Percentiles rank a stretch among this genome's conserved stretches.
Conservation (phyloP, 53 echinoderm and acorn worm species). For the Hippasteria phrygiana region DNA sequence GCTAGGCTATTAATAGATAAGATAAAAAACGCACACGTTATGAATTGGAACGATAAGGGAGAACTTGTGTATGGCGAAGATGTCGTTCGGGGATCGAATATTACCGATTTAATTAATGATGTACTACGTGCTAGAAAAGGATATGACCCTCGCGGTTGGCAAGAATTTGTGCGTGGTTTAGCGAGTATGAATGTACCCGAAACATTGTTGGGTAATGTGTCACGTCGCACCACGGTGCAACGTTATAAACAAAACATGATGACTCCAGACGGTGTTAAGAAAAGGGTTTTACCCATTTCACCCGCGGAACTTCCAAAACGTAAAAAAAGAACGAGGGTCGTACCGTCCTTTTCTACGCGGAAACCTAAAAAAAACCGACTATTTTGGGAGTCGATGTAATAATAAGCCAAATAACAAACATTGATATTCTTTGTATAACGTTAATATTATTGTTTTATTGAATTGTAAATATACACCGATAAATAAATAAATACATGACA, state of each 20-base stretch:
- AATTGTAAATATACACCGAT: too few relatives aligned
- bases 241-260: background rate
- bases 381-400: too few relatives aligned
- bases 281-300: too few relatives aligned
- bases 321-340: too few relatives aligned
- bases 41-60: conserved; percentile 44
- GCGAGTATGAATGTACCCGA: background rate
- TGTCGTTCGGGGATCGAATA: conserved; percentile 43
- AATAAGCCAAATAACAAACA: too few relatives aligned
- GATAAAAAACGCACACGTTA: background rate
- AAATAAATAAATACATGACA: too few relatives aligned
- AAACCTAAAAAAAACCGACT: too few relatives aligned
- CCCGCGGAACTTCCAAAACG: too few relatives aligned
- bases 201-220: background rate
- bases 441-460: too few relatives aligned
- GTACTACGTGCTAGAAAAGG: background rate
- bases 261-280: too few relatives aligned
- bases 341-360: too few relatives aligned
- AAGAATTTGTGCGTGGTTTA: background rate
- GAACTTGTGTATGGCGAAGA: conserved; percentile 38
- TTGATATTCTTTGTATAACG: too few relatives aligned
- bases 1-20: conserved; percentile 17
- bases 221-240: background rate
- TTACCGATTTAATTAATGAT: conserved; percentile 44
- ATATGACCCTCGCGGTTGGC: background rate